phyloP scores from a whole-genome alignment of 2,113 vertebrate genomes.

The Oryzias celebensis region DNA sequence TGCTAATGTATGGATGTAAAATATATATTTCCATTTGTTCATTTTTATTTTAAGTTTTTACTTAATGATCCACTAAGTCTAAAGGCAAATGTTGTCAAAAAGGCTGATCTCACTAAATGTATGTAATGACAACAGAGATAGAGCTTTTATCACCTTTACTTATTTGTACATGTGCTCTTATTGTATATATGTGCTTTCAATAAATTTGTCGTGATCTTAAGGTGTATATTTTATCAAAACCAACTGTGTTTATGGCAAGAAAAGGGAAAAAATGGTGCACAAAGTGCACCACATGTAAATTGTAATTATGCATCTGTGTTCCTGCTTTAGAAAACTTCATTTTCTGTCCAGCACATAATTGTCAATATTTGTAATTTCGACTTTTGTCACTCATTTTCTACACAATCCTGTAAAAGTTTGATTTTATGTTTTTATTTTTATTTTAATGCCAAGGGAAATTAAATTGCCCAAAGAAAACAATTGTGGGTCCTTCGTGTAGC shows the following conservation, averaged over 20 bases:
- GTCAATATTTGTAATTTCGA: conserved; percentile 19
- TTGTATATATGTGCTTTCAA: conserved; percentile 8
- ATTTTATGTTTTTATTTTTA: conserved; percentile 58
- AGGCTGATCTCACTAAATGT: not conserved
- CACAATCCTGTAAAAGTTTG: conserved; percentile 47
- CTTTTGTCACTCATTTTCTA: conserved; percentile 48
- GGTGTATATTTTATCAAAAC: conserved; percentile 21
- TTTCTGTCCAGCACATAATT: conserved; percentile 45
- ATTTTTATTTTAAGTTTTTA: conserved; percentile 1
- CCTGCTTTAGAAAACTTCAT: conserved; percentile 23
- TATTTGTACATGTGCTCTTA: conserved; percentile 30
- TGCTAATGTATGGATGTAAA: not conserved
- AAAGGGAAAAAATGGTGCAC: conserved; percentile 1
- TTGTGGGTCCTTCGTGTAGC: not conserved
- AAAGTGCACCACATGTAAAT: conserved; percentile 23
- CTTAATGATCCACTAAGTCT: not conserved
- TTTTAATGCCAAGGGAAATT: conserved; percentile 85
- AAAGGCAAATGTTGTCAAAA: conserved; percentile 7
- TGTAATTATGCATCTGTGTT: conserved; percentile 28
- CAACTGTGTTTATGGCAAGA: not conserved
- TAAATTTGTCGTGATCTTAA: conserved; percentile 10
- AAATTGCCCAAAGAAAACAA: conserved; percentile 80
- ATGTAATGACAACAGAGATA: not conserved
- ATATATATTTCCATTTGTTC: not conserved
- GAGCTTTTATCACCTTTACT: conserved; percentile 17